Evolutionary conservation across 1,140 invertebrate species (phyloP).

Genomic region (Pteromalus puparum): DNA sequence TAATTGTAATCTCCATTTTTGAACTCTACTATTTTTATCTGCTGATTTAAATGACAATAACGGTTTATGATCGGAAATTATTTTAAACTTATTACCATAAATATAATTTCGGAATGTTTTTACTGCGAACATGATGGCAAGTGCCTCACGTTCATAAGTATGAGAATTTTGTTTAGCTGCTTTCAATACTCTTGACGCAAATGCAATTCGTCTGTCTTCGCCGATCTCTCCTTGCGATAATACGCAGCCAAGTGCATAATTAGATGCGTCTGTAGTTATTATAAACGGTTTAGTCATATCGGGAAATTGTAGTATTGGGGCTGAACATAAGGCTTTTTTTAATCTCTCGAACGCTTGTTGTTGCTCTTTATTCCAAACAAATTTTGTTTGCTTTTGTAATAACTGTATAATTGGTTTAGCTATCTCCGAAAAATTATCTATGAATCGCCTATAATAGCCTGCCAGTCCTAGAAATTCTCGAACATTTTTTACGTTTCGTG

Average conservation of each 20-base stretch:
- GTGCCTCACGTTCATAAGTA: slow-evolving; percentile 69
- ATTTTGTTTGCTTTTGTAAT: slow-evolving; percentile 31
- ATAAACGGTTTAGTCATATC: slow-evolving; percentile 40
- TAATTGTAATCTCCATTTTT: slow-evolving; percentile 64
- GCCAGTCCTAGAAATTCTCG: slow-evolving; percentile 63
- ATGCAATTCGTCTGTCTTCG: too few relatives aligned
- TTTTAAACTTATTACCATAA: slow-evolving; percentile 43
- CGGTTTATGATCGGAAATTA: slow-evolving; percentile 50
- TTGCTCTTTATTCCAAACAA: slow-evolving; percentile 51
- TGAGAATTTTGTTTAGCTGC: slow-evolving; percentile 59
- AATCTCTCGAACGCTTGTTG: slow-evolving; percentile 71
- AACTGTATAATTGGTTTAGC: slow-evolving; percentile 46
- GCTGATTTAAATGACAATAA: slow-evolving; percentile 51
- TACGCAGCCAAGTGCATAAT: slow-evolving; percentile 57
- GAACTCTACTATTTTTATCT: slow-evolving; percentile 60
- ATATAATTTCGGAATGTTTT: slow-evolving; percentile 43
- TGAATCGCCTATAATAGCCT: slow-evolving; percentile 56
- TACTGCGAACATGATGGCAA: slow-evolving; percentile 63
- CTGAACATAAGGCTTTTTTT: slow-evolving; percentile 59
- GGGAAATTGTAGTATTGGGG: slow-evolving; percentile 56
- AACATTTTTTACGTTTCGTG: slow-evolving; percentile 50
- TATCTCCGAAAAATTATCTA: background rate
- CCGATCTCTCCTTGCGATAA: slow-evolving; percentile 57
- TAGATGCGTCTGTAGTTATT: slow-evolving; percentile 61
- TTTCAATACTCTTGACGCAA: too few relatives aligned